Evolutionary conservation across 2,888 invertebrate genomes (phyloP).

Genomic region (Lasioglossum lativentre): DNA sequence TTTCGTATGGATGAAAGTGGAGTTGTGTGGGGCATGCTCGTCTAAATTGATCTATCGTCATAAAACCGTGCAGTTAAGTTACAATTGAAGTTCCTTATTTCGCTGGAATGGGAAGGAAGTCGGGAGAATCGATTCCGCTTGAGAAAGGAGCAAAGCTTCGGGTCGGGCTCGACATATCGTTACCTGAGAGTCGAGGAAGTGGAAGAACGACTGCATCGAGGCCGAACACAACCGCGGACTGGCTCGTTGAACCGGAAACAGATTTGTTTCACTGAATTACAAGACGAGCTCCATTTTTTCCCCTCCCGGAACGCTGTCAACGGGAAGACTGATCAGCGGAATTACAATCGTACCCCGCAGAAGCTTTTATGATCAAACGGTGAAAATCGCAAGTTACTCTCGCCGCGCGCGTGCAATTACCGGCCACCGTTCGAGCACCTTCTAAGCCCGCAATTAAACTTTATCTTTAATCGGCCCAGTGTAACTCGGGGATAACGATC

Average conservation of each 20-base stretch:
- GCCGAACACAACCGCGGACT: neutral
- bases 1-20: neutral
- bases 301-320: slow-evolving; percentile 48
- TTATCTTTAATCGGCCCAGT: slow-evolving; percentile 64
- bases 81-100: neutral
- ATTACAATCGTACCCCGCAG: slow-evolving; percentile 54
- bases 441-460: slow-evolving; percentile 66
- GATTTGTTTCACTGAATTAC: slow-evolving; percentile 47
- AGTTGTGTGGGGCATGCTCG: neutral
- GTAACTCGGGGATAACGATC: slow-evolving; percentile 53
- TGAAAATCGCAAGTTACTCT: slow-evolving; percentile 50
- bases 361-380: slow-evolving; percentile 60
- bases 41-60: slow-evolving; percentile 1
- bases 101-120: neutral
- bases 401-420: slow-evolving; percentile 57
- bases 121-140: slow-evolving; percentile 7
- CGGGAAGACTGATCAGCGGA: slow-evolving; percentile 61
- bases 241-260: slow-evolving; percentile 1
- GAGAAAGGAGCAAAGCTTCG: slow-evolving; percentile 18
- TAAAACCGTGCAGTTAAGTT: neutral
- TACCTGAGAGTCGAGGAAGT: neutral
- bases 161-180: slow-evolving; percentile 10
- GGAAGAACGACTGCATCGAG: slow-evolving; percentile 10
- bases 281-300: slow-evolving; percentile 26
- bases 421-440: slow-evolving; percentile 37